Evolutionary conservation across 2,797 vertebrate species (phyloP).

Genomic region (Ispidina lecontei): DNA sequence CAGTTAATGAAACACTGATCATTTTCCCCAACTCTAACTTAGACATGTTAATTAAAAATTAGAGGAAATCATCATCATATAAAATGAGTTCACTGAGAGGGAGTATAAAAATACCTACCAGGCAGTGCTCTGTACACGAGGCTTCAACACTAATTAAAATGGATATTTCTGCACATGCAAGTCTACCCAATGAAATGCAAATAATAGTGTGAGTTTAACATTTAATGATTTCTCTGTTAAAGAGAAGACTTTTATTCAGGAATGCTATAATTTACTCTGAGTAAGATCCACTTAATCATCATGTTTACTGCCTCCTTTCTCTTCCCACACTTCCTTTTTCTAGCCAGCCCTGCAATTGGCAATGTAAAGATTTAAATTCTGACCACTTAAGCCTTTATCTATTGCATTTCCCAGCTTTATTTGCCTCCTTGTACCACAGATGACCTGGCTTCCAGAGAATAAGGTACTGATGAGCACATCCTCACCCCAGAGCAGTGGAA

Average conservation of each 20-base stretch:
- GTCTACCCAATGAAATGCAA: slow-evolving; percentile 57
- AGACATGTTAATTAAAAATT: slow-evolving; percentile 73
- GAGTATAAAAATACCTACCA: slow-evolving; percentile 66
- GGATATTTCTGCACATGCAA: slow-evolving; percentile 57
- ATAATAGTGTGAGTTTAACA: slow-evolving; percentile 64
- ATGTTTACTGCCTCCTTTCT: slow-evolving; percentile 55
- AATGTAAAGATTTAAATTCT: slow-evolving; percentile 57
- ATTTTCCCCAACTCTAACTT: slow-evolving; percentile 60
- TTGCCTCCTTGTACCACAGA: not conserved
- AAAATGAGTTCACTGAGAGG: slow-evolving; percentile 53
- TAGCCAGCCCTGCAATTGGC: slow-evolving; percentile 15
- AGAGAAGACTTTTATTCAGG: slow-evolving; percentile 49
- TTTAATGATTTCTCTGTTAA: slow-evolving; percentile 67
- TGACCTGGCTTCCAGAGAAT: not conserved
- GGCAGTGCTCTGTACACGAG: slow-evolving; percentile 41
- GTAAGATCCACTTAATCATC: slow-evolving; percentile 62
- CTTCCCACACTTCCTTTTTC: slow-evolving; percentile 20
- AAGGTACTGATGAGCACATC: not conserved
- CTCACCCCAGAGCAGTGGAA: not conserved
- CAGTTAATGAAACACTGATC: slow-evolving; percentile 71
- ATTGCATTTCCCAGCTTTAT: not conserved
- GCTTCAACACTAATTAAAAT: slow-evolving; percentile 66
- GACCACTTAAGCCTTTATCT: slow-evolving; percentile 49
- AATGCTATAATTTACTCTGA: slow-evolving; percentile 66
- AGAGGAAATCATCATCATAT: slow-evolving; percentile 70